Evolutionary conservation across 1,140 invertebrate genomes (phyloP).

Genomic region (Antheraea pernyi): DNA sequence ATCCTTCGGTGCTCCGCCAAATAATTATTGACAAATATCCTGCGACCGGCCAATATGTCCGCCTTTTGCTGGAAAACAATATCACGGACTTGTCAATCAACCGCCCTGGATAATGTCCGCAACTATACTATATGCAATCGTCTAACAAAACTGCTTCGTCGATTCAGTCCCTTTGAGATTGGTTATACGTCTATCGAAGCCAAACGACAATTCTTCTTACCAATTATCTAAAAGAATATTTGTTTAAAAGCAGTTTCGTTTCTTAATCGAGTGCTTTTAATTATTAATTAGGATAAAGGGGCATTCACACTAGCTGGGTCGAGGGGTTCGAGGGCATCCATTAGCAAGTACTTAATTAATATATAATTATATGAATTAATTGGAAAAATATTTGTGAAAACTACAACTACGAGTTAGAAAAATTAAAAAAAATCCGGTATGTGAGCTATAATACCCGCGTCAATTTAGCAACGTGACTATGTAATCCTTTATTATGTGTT

Average conservation of each 20-base stretch:
- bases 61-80: slow-evolving; percentile 79
- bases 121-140: slow-evolving; percentile 10
- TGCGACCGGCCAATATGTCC: slow-evolving; percentile 79
- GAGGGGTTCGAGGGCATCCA: slow-evolving; percentile 72
- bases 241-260: slow-evolving; percentile 61
- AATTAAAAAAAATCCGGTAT: slow-evolving; percentile 63
- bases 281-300: slow-evolving; percentile 59
- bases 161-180: slow-evolving; percentile 9
- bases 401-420: slow-evolving; percentile 60
- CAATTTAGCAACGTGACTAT: slow-evolving; percentile 14
- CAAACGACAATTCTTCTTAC: too few species aligned
- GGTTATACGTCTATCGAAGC: too few species aligned
- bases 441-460: slow-evolving; percentile 53
- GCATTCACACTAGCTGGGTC: slow-evolving; percentile 74
- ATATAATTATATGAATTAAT: slow-evolving; percentile 39
- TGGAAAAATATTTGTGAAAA: slow-evolving; percentile 38
- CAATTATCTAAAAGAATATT: not conserved
- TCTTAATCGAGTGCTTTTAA: slow-evolving; percentile 56
- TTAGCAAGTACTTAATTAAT: slow-evolving; percentile 65
- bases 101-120: slow-evolving; percentile 26
- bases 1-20: slow-evolving; percentile 80
- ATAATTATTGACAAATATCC: slow-evolving; percentile 81
- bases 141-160: slow-evolving; percentile 30
- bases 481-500: slow-evolving; percentile 10
- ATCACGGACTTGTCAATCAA: slow-evolving; percentile 60